These are phyloP conservation scores for Hypselothyrea guttata DNA, from an alignment of 2,888 invertebrate genomes.

Conservation along the genomic window DNA sequence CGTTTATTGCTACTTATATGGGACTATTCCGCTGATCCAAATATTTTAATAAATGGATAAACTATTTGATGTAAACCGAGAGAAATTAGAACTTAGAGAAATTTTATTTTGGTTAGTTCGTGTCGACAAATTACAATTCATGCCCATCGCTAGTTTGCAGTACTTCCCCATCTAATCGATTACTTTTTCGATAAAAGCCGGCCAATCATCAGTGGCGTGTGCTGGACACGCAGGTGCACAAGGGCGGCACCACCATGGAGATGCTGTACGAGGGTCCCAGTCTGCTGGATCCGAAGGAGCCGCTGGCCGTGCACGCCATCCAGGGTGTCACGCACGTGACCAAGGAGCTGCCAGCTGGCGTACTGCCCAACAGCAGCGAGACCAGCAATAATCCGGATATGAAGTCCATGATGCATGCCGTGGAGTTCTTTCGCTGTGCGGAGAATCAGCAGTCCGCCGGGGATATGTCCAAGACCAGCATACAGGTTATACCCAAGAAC, in stretches of 20 bases:
- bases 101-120: no score
- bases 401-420: conserved; percentile 18
- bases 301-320: conserved; percentile 5
- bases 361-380: conserved; percentile 7
- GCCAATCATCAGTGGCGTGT: conserved; percentile 19
- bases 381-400: conserved; percentile 19
- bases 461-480: conserved; percentile 1
- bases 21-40: no score
- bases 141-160: no score
- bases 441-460: neutral
- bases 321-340: conserved; percentile 28
- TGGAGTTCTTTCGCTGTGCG: conserved; percentile 24
- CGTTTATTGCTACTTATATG: no score
- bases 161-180: no score
- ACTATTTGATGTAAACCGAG: no score
- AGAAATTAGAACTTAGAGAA: no score
- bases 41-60: no score
- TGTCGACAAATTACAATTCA: no score
- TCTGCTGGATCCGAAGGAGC: conserved; percentile 1
- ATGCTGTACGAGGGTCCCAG: conserved; percentile 29
- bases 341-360: conserved; percentile 15
- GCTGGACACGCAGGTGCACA: conserved; percentile 11
- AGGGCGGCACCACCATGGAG: conserved; percentile 22
- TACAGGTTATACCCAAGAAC: conserved; percentile 18
- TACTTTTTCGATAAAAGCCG: no score